These are phyloP conservation scores for Oxyteleia sp. DNA, from an alignment of 2,888 invertebrate species.

Conservation along the genomic window DNA sequence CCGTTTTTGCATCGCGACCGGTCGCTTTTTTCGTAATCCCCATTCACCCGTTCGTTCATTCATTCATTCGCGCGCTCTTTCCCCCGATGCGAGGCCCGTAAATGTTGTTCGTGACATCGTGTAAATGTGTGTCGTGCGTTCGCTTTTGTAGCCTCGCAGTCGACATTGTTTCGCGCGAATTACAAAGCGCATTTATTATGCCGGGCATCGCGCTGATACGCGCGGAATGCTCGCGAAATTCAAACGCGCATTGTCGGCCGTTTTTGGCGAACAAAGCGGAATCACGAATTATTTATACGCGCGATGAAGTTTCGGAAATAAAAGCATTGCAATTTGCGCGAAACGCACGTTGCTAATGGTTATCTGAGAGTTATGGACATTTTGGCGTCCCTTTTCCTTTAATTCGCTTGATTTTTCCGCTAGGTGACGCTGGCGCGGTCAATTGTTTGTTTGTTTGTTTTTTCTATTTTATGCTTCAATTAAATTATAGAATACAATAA, in stretches of 20 bases:
- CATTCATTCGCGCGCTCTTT: slow-evolving; percentile 53
- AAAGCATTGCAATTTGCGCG: slow-evolving; percentile 64
- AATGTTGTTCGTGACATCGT: slow-evolving; percentile 69
- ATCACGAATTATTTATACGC: slow-evolving; percentile 69
- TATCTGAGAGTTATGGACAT: slow-evolving; percentile 24
- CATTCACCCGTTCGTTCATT: slow-evolving; percentile 64
- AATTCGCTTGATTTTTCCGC: slow-evolving; percentile 24
- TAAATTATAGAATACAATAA: neutral
- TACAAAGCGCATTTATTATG: slow-evolving; percentile 73
- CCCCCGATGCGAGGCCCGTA: slow-evolving; percentile 47
- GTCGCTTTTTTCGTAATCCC: slow-evolving; percentile 53
- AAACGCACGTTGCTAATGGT: slow-evolving; percentile 61
- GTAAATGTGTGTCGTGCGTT: slow-evolving; percentile 69
- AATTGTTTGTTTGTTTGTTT: too few species aligned
- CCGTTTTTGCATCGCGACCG: slow-evolving; percentile 62
- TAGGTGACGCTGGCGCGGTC: slow-evolving; percentile 40
- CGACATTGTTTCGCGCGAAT: slow-evolving; percentile 72
- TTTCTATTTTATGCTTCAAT: neutral
- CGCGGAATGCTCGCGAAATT: slow-evolving; percentile 64
- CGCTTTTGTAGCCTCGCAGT: slow-evolving; percentile 62
- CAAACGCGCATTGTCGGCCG: slow-evolving; percentile 58
- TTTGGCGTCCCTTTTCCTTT: slow-evolving; percentile 16
- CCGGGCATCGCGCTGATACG: slow-evolving; percentile 60
- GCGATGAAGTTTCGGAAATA: slow-evolving; percentile 58
- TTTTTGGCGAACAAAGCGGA: slow-evolving; percentile 59